Evolutionary conservation across 2,888 invertebrate species (phyloP).

Genomic region (Branchellion lobata): DNA sequence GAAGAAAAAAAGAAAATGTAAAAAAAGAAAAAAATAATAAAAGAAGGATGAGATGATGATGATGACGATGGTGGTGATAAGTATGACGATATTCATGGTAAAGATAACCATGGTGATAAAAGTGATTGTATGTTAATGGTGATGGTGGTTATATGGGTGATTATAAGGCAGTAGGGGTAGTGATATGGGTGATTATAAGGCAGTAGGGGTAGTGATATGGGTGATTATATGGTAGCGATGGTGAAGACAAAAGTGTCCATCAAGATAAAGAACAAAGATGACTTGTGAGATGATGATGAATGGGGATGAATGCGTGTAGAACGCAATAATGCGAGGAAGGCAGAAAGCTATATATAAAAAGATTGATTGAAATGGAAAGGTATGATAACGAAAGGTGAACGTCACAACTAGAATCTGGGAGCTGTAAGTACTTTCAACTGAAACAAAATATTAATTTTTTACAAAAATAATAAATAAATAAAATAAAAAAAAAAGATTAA

Average conservation of each 20-base stretch:
- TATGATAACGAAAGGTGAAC: neutral
- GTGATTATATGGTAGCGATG: neutral
- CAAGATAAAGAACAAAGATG: neutral
- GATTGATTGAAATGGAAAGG: neutral
- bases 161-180: too few species aligned
- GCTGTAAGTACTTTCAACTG: neutral
- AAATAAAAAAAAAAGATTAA: neutral
- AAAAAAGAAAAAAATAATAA: too few species aligned
- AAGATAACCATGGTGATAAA: too few species aligned
- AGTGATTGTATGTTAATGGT: too few species aligned
- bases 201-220: too few species aligned
- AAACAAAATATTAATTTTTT: neutral
- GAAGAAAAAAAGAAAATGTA: too few species aligned
- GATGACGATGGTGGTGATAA: too few species aligned
- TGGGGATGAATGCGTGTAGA: neutral
- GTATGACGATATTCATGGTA: too few species aligned
- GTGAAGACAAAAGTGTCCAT: neutral
- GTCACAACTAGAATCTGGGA: neutral
- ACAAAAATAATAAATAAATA: too few species aligned
- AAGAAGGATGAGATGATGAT: too few species aligned
- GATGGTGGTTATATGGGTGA: too few species aligned
- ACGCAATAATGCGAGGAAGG: neutral
- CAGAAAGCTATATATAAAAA: neutral
- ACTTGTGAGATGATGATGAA: neutral
- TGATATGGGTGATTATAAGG: too few species aligned